Evolutionary conservation across 2,888 invertebrate genomes (phyloP), one percentile per base, ranked within the genome.

Genomic region (Crepidodera aurea): DNA sequence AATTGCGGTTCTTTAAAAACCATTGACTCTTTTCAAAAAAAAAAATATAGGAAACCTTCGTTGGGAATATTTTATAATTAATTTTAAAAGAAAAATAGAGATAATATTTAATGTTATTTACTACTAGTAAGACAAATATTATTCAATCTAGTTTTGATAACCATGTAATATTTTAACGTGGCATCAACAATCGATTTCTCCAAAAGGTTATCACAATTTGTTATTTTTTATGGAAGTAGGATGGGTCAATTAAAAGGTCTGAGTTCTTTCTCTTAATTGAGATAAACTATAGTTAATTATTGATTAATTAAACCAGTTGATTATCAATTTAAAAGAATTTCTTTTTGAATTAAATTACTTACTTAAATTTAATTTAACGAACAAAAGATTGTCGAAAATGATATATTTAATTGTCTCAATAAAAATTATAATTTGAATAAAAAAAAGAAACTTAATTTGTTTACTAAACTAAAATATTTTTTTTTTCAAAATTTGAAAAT

Each of bases 121-220:
- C 2, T 22, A 22, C 6, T 6, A 22, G 2, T 22, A 22, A 22
- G 22, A 32, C 2, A n/a, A 32, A 32, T 32, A 32, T 32, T 32
- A 32, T n/a, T 32, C 32, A 32, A 32, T n/a, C 2, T 8, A n/a
- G 10, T 7, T 10, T 10, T 32, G n/a, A 32, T 32, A 32, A 32
- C 2, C 8, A 32, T 32, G 2, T 32, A 32, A 6, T 32, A 2
- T 32, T n/a, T 32, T 32, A n/a, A 32, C 8, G 8, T 32, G 32
- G 2, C 32, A 32, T 10, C 32, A 8, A 32, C 2, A 32, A 32
- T 32, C 32, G 2, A 32, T 32, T 32, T 32, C 32, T 25, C 7
- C 3, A 7, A 32, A 46, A 46, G 46, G 22, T 46, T 46, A 46
- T 46, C 46, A 7, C 12, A 16, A 7, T 42, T 42, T 16, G 13